phyloP scores from a whole-genome alignment of 2,797 vertebrate species.

The Macropus fuliginosus region DNA sequence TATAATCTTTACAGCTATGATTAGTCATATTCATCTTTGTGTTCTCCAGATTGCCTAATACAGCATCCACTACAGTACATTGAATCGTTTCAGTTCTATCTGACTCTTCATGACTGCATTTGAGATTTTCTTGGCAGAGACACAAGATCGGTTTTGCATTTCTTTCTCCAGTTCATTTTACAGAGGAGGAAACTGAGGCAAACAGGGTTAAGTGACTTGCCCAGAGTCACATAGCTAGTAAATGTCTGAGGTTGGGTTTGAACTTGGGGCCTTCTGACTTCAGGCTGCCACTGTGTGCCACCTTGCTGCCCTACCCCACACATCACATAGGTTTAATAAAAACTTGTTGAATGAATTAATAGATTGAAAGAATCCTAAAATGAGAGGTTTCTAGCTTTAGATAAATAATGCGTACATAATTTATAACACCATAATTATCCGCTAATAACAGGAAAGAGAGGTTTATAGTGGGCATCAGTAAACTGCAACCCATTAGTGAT shows the following conservation, averaged over 20 bases:
- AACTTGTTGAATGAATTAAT: not conserved
- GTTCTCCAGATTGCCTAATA: not conserved
- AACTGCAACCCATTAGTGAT: not conserved
- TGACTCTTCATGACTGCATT: not conserved
- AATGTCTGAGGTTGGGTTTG: not conserved
- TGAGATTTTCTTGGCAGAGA: not conserved
- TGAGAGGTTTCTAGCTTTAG: not conserved
- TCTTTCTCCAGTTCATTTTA: not conserved
- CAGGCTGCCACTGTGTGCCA: too few species aligned
- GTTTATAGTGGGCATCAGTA: not conserved
- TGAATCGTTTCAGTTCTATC: not conserved
- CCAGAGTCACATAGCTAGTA: not conserved
- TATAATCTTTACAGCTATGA: not conserved
- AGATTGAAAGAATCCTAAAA: not conserved
- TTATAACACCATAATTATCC: not conserved
- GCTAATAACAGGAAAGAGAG: not conserved
- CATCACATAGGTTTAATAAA: not conserved
- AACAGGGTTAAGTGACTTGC: not conserved
- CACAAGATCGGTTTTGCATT: not conserved
- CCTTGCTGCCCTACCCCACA: not conserved
- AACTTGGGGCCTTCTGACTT: not conserved
- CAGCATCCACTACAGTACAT: not conserved
- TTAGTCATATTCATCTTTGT: not conserved
- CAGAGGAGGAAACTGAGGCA: not conserved
- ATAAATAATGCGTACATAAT: not conserved